A percentile compares a stretch with the other conserved stretches of the same genome.
These are phyloP conservation scores for Thymallus thymallus DNA, from an alignment of 2,113 vertebrate genomes.

Conservation along the genomic window DNA sequence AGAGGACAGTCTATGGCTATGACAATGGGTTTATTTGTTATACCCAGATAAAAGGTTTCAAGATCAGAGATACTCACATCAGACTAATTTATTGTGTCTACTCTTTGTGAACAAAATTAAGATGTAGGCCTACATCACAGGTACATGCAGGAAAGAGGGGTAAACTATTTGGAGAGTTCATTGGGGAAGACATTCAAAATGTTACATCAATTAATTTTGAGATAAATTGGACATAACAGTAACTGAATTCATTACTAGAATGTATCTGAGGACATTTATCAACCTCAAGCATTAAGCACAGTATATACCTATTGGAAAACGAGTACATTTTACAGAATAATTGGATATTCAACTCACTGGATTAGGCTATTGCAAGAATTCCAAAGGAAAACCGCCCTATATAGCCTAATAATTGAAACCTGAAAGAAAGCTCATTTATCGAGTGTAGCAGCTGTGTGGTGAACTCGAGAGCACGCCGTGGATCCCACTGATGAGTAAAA, in stretches of 20 bases:
- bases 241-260: not conserved
- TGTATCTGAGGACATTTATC: not conserved
- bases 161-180: too few species aligned
- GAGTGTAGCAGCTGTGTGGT: conserved; percentile 61
- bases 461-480: conserved; percentile 36
- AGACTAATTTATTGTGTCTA: too few species aligned
- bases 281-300: not conserved
- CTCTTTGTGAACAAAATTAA: too few species aligned
- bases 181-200: not conserved
- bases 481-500: conserved; percentile 60
- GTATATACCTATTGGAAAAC: not conserved
- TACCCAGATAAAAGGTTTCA: too few species aligned
- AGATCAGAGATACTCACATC: too few species aligned
- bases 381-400: conserved; percentile 26
- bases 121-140: too few species aligned
- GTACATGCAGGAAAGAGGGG: too few species aligned
- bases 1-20: not conserved
- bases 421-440: conserved; percentile 46
- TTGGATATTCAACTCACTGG: not conserved
- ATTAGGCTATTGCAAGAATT: too few species aligned
- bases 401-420: conserved; percentile 8
- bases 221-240: not conserved
- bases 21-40: too few species aligned
- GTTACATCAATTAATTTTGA: not conserved
- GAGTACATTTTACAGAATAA: not conserved